phyloP scores from a whole-genome alignment of 1,140 invertebrate species.

The Lethocerus indicus region DNA sequence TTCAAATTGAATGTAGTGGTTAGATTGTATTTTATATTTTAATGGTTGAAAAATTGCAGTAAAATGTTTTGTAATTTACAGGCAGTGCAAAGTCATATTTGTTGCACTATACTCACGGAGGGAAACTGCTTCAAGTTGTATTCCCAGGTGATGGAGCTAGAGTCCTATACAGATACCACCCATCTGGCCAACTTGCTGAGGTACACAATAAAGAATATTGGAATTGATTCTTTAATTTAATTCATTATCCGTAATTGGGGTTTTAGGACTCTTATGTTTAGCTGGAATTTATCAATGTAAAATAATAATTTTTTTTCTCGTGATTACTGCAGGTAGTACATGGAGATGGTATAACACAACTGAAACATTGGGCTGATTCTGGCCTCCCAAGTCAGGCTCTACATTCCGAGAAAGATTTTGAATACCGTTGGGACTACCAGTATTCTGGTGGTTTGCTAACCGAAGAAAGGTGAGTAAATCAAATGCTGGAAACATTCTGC shows the following conservation, averaged over 20 bases:
- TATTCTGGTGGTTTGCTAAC: slow-evolving; percentile 58
- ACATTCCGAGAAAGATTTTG: slow-evolving; percentile 62
- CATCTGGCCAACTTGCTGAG: slow-evolving; percentile 65
- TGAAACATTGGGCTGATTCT: slow-evolving; percentile 55
- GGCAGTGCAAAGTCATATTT: slow-evolving; percentile 67
- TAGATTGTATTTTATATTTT: too few species aligned
- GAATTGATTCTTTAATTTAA: too few species aligned
- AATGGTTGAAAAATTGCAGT: too few species aligned
- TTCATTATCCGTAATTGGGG: too few species aligned
- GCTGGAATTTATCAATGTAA: too few species aligned
- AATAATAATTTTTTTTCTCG: too few species aligned
- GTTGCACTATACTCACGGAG: slow-evolving; percentile 77
- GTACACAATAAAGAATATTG: too few species aligned
- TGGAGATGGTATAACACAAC: slow-evolving; percentile 75
- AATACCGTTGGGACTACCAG: slow-evolving; percentile 75
- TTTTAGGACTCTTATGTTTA: too few species aligned
- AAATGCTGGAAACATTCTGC: too few species aligned
- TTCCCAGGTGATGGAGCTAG: slow-evolving; percentile 80
- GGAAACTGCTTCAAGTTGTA: slow-evolving; percentile 67
- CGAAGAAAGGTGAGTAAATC: slow-evolving; percentile 47
- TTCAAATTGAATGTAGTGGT: too few species aligned
- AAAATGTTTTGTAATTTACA: neutral
- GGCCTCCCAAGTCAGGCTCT: slow-evolving; percentile 64
- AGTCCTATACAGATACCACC: slow-evolving; percentile 76
- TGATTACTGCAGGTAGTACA: slow-evolving; percentile 37